Evolutionary conservation across 1,140 invertebrate species (phyloP).

Genomic region (Caenorhabditis briggsae): DNA sequence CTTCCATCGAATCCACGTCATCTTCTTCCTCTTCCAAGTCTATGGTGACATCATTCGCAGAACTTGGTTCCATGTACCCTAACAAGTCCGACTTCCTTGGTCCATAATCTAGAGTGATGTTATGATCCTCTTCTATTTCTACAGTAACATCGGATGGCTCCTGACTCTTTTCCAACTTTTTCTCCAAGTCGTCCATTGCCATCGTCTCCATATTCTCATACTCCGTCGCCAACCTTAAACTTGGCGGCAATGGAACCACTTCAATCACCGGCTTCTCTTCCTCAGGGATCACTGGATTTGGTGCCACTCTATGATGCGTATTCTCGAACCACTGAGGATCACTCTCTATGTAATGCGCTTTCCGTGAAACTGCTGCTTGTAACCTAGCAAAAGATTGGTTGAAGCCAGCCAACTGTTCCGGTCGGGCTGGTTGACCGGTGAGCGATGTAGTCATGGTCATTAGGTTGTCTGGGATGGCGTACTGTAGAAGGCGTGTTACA

Average conservation of each 20-base stretch:
- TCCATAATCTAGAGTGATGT: not conserved
- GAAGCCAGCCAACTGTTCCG: conserved; percentile 60
- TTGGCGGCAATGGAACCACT: not conserved
- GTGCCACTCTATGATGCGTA: conserved; percentile 18
- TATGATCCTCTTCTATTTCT: not conserved
- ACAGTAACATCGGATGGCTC: not conserved
- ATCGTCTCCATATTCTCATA: not conserved
- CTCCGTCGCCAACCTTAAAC: not conserved
- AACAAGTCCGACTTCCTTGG: not conserved
- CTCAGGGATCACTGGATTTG: too few relatives aligned
- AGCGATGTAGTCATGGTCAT: conserved; percentile 70
- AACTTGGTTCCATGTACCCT: not conserved
- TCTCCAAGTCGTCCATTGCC: not conserved
- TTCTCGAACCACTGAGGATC: conserved; percentile 67
- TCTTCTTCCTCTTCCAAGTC: not conserved
- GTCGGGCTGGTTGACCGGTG: conserved; percentile 66
- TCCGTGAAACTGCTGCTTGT: conserved; percentile 63
- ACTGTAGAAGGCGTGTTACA: conserved; percentile 71
- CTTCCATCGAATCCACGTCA: conserved; percentile 17
- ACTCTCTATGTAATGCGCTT: conserved; percentile 59
- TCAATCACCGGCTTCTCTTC: not conserved
- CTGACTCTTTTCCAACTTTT: not conserved
- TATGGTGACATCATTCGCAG: not conserved
- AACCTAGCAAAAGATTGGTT: conserved; percentile 64
- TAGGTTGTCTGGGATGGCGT: conserved; percentile 75